phyloP scores from a whole-genome alignment of 2,113 vertebrate species.

The Lampris megalopsis region DNA sequence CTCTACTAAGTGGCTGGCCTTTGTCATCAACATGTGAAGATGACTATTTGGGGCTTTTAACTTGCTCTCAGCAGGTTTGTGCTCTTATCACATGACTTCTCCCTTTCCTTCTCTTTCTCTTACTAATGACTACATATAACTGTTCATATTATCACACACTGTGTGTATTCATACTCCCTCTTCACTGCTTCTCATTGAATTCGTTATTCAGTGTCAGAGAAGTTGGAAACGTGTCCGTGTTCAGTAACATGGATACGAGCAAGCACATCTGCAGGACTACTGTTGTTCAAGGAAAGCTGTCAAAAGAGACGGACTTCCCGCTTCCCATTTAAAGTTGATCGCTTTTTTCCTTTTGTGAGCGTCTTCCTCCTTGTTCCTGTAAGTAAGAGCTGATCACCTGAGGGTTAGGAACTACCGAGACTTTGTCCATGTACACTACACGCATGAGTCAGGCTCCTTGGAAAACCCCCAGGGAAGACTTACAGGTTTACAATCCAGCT shows the following conservation, averaged over 20 bases:
- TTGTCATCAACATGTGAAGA: constrained; percentile 34
- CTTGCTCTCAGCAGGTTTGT: background rate
- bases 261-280: no score
- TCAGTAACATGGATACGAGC: no score
- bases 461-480: constrained; percentile 42
- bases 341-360: no score
- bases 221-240: no score
- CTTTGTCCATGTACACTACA: background rate
- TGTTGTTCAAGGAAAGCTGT: no score
- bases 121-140: no score
- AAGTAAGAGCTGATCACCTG: constrained; percentile 8
- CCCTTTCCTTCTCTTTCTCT: background rate
- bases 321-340: no score
- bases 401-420: background rate
- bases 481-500: constrained; percentile 1
- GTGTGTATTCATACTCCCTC: no score
- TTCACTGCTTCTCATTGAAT: no score
- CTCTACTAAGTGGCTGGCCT: background rate
- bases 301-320: no score
- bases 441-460: constrained; percentile 7
- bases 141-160: no score
- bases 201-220: no score
- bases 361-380: background rate
- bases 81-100: background rate
- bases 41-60: background rate